phyloP scores from a whole-genome alignment of 2,113 vertebrate species.

The Trachemys scripta region DNA sequence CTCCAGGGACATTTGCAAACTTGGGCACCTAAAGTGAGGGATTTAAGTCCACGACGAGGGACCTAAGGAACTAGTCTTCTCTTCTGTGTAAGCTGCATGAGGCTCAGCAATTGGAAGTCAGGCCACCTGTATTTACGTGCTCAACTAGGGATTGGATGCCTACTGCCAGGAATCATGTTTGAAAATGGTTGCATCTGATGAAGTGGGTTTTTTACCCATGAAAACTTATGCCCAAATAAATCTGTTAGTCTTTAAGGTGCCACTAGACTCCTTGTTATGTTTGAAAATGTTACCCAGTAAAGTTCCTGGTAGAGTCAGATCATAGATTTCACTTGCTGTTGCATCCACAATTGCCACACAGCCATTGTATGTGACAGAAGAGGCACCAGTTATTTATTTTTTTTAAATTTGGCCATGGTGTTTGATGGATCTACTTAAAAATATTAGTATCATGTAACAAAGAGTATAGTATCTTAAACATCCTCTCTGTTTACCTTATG shows the following conservation, averaged over 20 bases:
- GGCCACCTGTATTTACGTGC: not conserved
- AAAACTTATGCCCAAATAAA: no score
- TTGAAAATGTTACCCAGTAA: not conserved
- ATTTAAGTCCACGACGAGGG: not conserved
- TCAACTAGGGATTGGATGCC: conserved; percentile 3
- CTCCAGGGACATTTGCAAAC: not conserved
- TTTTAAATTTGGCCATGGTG: not conserved
- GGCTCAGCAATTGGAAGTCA: conserved; percentile 7
- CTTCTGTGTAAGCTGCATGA: not conserved
- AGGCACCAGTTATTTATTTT: accelerated
- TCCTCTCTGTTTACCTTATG: conserved; percentile 88
- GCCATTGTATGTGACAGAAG: not conserved
- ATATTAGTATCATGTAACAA: not conserved
- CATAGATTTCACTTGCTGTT: not conserved
- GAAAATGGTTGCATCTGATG: not conserved
- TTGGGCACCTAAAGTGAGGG: not conserved
- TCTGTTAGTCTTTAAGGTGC: no score
- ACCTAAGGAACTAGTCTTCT: not conserved
- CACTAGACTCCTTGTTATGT: no score
- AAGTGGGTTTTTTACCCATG: no score
- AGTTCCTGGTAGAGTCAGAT: not conserved
- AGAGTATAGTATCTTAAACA: not conserved
- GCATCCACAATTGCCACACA: not conserved
- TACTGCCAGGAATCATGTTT: not conserved
- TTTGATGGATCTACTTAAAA: not conserved